Percentiles rank a stretch among this genome's conserved stretches.
Conservation (phyloP, 2,797 vertebrate species). For the Limosa lapponica region DNA sequence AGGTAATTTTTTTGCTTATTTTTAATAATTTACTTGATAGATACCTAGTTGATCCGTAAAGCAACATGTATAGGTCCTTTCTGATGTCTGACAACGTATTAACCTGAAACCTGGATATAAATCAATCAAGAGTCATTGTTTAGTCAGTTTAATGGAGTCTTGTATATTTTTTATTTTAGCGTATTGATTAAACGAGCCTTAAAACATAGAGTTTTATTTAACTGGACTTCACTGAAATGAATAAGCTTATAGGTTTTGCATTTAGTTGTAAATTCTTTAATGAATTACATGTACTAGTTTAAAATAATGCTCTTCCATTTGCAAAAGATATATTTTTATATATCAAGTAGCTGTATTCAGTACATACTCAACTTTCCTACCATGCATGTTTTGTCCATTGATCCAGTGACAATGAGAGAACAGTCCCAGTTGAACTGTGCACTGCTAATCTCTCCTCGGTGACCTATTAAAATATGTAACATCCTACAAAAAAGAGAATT, state of each 20-base stretch:
- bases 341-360: background rate
- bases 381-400: conserved; percentile 94
- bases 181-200: background rate
- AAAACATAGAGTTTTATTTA: background rate
- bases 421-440: conserved; percentile 94
- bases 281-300: background rate
- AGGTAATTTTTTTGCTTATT: background rate
- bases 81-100: background rate
- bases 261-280: background rate
- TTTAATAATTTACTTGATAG: background rate
- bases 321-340: background rate
- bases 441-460: conserved; percentile 91
- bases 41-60: background rate
- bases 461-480: conserved; percentile 85
- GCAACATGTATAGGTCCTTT: background rate
- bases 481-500: conserved; percentile 73
- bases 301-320: background rate
- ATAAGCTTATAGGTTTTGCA: background rate
- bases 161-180: background rate
- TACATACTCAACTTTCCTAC: conserved; percentile 70
- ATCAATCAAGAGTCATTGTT: background rate
- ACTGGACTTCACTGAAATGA: background rate
- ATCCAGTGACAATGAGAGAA: conserved; percentile 88
- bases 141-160: background rate
- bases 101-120: background rate